Percentiles rank a stretch among this genome's conserved stretches.
phyloP scores from a whole-genome alignment of 2,888 invertebrate species.

The Smittia sp. region DNA sequence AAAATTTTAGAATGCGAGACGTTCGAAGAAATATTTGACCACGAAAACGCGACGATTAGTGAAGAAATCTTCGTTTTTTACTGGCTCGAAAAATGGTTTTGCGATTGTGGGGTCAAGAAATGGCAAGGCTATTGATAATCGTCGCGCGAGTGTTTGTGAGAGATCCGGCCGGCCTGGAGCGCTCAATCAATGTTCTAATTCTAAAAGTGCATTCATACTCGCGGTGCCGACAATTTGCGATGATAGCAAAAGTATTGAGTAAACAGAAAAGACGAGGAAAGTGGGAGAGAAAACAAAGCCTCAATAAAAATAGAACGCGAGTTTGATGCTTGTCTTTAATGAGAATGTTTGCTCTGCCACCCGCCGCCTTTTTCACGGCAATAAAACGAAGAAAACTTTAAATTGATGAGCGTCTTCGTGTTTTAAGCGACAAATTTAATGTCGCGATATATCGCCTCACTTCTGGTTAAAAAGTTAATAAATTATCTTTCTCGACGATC shows the following conservation, averaged over 20 bases:
- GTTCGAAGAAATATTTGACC: neutral
- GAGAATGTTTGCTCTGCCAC: no score
- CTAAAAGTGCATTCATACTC: slow-evolving; percentile 16
- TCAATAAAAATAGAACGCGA: slow-evolving; percentile 24
- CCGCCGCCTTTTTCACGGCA: no score
- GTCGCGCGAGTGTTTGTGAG: slow-evolving; percentile 2
- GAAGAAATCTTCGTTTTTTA: slow-evolving; percentile 27
- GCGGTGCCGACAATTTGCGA: neutral
- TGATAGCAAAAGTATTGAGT: slow-evolving; percentile 14
- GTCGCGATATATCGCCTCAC: neutral
- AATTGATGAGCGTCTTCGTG: neutral
- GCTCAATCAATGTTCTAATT: slow-evolving; percentile 11
- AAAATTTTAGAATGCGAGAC: neutral
- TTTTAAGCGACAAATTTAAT: neutral
- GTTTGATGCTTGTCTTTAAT: neutral
- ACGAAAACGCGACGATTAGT: slow-evolving; percentile 14
- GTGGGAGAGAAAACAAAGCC: neutral
- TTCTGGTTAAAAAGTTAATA: neutral
- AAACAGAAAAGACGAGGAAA: slow-evolving; percentile 11
- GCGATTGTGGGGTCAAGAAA: slow-evolving; percentile 39
- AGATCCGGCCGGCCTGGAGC: slow-evolving; percentile 1
- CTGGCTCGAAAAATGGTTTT: slow-evolving; percentile 32
- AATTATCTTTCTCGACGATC: neutral
- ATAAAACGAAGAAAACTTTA: neutral
- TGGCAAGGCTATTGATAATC: slow-evolving; percentile 40